Evolutionary conservation across 2,888 invertebrate species (phyloP), one percentile per base, ranked within the genome.

Genomic region (Schrankia costaestrigalis): DNA sequence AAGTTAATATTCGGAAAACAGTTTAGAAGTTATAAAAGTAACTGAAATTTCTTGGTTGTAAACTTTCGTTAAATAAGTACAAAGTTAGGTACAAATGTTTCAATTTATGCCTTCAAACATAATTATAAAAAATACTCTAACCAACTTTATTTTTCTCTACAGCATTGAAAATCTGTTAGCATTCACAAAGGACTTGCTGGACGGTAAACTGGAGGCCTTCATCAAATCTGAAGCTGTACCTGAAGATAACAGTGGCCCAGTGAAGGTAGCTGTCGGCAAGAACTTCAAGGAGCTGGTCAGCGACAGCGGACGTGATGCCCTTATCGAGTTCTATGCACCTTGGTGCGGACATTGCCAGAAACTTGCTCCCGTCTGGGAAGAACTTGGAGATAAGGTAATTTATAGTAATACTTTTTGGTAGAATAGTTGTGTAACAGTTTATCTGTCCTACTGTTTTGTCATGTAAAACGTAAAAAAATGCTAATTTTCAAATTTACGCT

Each of bases 271-370:
- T 2, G 99, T 99, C 5, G 99, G 94, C 46, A 97, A 97, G 88
- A 99, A 98, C 90, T 99, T 99, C 85, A 95, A 98, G 71, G 95
- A 98, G 35, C 89, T 98, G 35, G 97, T 99, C 1, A 93, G 92
- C 1, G 94, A 99, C 72, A 94, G 95, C 59, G 94, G 90, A 17
- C 94, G 97, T 71, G 99, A 99, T 76, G 96, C 96, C 2, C 90
- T 99, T 24, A 91, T 99, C 55, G 99, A 99, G 87, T 99, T 99
- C 89, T 99, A 99, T 81, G 99, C 99, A 18, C 98, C 98, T 1
- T 99, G 98, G 98, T 98, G 97, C 78, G 98, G 99, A 54, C 99
- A 99, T 73, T 99, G 99, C 90, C 99, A 99, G 86, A 95, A 95
- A 78, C 90, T 99, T 27, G 91, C 96, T 1, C 99, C 99, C 11